A percentile compares a stretch with the other conserved stretches of the same genome.
Conservation (phyloP, 2,888 invertebrate species). For the Exocentrus adspersus region DNA sequence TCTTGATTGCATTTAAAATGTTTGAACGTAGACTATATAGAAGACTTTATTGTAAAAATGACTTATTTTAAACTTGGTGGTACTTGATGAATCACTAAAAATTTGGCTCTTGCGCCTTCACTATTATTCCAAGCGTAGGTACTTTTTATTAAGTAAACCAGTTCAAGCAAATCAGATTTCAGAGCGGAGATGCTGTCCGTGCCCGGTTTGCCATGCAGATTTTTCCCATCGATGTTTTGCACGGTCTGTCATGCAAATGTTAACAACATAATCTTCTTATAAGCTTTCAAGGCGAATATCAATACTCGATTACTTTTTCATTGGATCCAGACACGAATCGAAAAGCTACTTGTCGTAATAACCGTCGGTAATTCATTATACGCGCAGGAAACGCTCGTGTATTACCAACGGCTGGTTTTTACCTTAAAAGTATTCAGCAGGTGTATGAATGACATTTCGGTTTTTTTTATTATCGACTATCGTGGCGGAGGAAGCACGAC, state of each 20-base stretch:
- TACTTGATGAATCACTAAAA: neutral
- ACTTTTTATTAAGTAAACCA: constrained; percentile 32
- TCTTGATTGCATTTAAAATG: no score
- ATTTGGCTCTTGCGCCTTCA: neutral
- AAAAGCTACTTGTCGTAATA: neutral
- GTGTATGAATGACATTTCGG: no score
- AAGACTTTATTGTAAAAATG: no score
- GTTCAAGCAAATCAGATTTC: constrained; percentile 39
- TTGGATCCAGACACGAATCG: constrained; percentile 3
- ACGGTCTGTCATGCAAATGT: constrained; percentile 42
- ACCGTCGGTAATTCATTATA: constrained; percentile 8
- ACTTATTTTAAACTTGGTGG: no score
- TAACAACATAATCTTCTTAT: constrained; percentile 41
- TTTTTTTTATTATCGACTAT: no score
- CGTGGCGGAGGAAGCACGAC: no score
- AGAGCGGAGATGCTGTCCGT: constrained; percentile 25
- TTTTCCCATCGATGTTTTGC: constrained; percentile 39
- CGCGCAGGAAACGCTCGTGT: neutral
- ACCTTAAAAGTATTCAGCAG: neutral
- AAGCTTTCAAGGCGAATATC: constrained; percentile 11
- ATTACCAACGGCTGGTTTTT: neutral
- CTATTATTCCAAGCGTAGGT: constrained; percentile 16
- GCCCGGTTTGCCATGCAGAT: constrained; percentile 18
- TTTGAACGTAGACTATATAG: no score
- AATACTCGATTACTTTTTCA: constrained; percentile 5